Evolutionary conservation across 2,888 invertebrate species (phyloP), one percentile per base, ranked within the genome.

Genomic region (Nycteola revayana): DNA sequence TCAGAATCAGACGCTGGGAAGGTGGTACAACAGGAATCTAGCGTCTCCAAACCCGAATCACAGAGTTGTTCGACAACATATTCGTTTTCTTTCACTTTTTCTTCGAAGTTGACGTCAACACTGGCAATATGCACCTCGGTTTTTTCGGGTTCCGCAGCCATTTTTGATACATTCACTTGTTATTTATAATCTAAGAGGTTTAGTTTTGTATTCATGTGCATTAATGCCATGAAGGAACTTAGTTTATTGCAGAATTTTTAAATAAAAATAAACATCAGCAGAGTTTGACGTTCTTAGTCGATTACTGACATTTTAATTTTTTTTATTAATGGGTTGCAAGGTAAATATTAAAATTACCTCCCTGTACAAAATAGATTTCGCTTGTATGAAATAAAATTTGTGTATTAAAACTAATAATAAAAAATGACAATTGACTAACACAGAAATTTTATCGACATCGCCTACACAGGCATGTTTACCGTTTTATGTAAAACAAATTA

Each of bases 31-130:
- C 50, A 55, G 1, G 66, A 58, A 25, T 75, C 73, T 8, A 55
- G 43, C 1, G 57, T 68, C 25, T 80, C 77, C 7, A 76, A 32
- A 1, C 79, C 78, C 5, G 79, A 83, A 70, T 84, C 82, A 38
- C 64, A 58, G 31, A 66, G 67, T 62, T 34, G 60, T 44, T 66
- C 64, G 29, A 54, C 47, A 23, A 48, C 21, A 37, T 59, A 59
- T 41, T 52, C 61, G 66, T 68, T 77, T 70, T 78, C 77, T 60
- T 73, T 71, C 31, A 54, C 42, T 35, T 51, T 60, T 37, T 50
- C 60, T 60, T 68, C 69, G 57, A 78, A 76, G 75, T 68, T 69
- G 58, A 78, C 77, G 75, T 80, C 77, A 51, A 72, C 69, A 60
- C 53, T 50, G 40, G 64, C 73, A 66, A 71, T 77, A 71, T 74